phyloP scores from a whole-genome alignment of 1,140 invertebrate genomes.

The Linepithema humile region DNA sequence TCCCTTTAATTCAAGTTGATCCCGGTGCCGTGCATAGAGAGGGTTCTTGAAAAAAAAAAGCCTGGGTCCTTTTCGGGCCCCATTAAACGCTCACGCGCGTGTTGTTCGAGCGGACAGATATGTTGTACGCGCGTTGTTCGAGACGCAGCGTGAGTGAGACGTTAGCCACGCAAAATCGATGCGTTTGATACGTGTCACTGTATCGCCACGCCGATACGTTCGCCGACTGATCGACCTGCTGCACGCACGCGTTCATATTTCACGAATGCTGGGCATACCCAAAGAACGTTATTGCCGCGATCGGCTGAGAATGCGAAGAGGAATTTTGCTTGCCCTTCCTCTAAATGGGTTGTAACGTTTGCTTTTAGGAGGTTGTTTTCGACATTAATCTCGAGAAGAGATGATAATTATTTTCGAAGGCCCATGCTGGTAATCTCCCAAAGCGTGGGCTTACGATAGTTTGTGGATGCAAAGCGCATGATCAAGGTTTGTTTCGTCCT shows the following conservation, averaged over 20 bases:
- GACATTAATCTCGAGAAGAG: slow-evolving; percentile 11
- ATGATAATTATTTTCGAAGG: slow-evolving; percentile 39
- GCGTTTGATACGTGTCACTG: slow-evolving; percentile 73
- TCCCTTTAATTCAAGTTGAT: slow-evolving; percentile 67
- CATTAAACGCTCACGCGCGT: slow-evolving; percentile 58
- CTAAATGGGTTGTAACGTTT: not conserved
- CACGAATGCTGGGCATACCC: not conserved
- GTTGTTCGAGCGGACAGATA: slow-evolving; percentile 18
- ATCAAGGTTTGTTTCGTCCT: not conserved
- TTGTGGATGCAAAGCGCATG: not conserved
- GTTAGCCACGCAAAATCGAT: slow-evolving; percentile 73
- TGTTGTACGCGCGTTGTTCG: not conserved
- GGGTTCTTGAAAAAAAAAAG: slow-evolving; percentile 53
- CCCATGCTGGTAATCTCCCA: not conserved
- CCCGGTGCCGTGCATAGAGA: slow-evolving; percentile 61
- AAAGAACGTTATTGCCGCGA: not conserved
- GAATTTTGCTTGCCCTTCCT: not conserved
- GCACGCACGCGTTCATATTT: slow-evolving; percentile 42
- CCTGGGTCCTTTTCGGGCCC: slow-evolving; percentile 61
- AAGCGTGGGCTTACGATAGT: slow-evolving; percentile 1
- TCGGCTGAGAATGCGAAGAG: not conserved
- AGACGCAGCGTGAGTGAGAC: slow-evolving; percentile 66
- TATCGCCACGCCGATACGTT: slow-evolving; percentile 24
- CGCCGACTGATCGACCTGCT: slow-evolving; percentile 3
- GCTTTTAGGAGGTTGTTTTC: slow-evolving; percentile 30